phyloP scores from a whole-genome alignment of 2,113 vertebrate genomes.

The Atractosteus spatula region DNA sequence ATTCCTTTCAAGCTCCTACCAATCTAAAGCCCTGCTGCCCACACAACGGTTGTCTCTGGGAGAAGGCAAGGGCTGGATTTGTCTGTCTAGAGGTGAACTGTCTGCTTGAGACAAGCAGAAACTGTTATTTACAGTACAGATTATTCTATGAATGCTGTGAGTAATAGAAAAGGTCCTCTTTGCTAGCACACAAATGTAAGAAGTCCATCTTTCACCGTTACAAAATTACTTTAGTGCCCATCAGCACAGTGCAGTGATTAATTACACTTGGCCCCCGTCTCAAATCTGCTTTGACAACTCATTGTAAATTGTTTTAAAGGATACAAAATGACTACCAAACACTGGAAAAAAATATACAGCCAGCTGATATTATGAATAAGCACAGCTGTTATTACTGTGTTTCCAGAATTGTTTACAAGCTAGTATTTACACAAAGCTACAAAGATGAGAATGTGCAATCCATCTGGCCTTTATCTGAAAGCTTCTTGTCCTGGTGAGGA shows the following conservation, averaged over 20 bases:
- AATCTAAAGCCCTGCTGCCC: conserved; percentile 40
- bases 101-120: conserved; percentile 17
- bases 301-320: conserved; percentile 5
- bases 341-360: neutral
- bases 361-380: neutral
- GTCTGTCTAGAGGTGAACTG: conserved; percentile 28
- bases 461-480: too few relatives aligned
- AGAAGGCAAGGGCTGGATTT: conserved; percentile 28
- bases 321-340: conserved; percentile 6
- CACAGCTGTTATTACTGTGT: neutral
- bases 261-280: too few relatives aligned
- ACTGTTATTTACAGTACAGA: conserved; percentile 7
- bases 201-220: neutral
- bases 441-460: neutral
- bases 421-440: neutral
- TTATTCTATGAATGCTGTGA: neutral
- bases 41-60: conserved; percentile 32
- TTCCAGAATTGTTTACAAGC: neutral
- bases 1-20: conserved; percentile 28
- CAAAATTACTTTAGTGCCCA: neutral
- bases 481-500: too few relatives aligned
- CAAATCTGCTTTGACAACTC: neutral
- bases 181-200: neutral
- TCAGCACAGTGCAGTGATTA: too few relatives aligned
- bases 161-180: neutral